A percentile compares a stretch with the other conserved stretches of the same genome.
phyloP scores from a whole-genome alignment of 2,797 vertebrate genomes.

The Antrozous pallidus region DNA sequence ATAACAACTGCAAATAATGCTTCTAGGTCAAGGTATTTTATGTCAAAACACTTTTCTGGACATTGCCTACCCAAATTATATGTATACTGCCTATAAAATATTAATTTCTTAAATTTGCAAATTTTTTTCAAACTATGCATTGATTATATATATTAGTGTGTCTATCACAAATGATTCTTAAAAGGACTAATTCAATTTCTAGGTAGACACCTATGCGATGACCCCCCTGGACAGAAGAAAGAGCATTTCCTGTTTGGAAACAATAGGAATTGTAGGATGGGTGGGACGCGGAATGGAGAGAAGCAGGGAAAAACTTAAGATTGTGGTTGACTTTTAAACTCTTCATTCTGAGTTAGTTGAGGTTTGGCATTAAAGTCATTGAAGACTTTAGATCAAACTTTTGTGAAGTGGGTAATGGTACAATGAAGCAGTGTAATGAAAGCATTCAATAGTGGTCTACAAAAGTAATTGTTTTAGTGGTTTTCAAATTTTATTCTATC shows the following conservation, averaged over 20 bases:
- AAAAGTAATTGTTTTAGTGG: not conserved
- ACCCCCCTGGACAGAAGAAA: not conserved
- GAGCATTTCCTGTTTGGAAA: not conserved
- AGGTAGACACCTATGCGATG: not conserved
- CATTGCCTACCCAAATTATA: not conserved
- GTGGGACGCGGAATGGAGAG: not conserved
- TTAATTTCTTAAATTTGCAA: not conserved
- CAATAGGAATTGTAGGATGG: not conserved
- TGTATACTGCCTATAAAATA: not conserved
- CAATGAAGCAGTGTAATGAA: not conserved
- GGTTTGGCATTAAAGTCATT: not conserved
- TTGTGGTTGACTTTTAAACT: not conserved
- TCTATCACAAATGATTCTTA: not conserved
- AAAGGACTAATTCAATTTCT: not conserved
- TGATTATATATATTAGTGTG: not conserved
- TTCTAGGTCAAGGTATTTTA: too few species aligned
- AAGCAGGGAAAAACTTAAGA: not conserved
- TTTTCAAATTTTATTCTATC: not conserved
- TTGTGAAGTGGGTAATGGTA: not conserved
- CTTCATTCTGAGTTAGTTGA: not conserved
- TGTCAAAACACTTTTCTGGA: not conserved
- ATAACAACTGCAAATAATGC: not conserved
- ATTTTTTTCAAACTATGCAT: not conserved
- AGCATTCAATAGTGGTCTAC: not conserved
- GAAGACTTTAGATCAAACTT: not conserved